Conservation (phyloP, 2,113 vertebrate genomes). For the Vimba vimba region DNA sequence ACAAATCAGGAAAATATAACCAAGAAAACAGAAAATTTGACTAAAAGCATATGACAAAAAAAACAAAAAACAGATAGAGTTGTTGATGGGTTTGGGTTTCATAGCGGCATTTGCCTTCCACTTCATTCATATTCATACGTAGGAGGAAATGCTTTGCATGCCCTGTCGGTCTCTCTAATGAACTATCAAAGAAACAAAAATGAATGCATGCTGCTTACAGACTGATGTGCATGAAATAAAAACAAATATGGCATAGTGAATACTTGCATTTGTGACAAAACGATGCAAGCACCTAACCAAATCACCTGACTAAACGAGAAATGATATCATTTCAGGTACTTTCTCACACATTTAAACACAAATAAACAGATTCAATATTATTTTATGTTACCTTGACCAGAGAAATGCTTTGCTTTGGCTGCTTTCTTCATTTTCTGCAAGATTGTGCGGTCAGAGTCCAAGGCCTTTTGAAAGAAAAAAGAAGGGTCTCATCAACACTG, state of each 20-base stretch:
- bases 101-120: neutral
- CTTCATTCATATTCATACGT: constrained; percentile 28
- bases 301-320: neutral
- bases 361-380: neutral
- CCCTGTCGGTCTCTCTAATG: neutral
- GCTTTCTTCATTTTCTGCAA: constrained; percentile 79
- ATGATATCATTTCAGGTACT: neutral
- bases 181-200: neutral
- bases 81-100: neutral
- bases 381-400: constrained; percentile 71
- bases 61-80: neutral
- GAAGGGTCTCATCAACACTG: neutral
- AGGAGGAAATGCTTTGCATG: constrained; percentile 7
- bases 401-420: constrained; percentile 70
- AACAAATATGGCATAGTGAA: neutral
- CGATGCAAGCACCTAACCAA: neutral
- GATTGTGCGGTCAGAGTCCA: constrained; percentile 71
- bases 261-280: neutral
- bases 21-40: neutral
- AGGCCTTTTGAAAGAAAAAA: constrained; percentile 59
- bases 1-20: neutral
- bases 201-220: neutral
- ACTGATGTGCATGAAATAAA: neutral
- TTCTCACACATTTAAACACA: neutral
- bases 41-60: constrained; percentile 4